Evolutionary conservation across 2,113 vertebrate species (phyloP), one percentile per base, ranked within the genome.

Genomic region (Myiopsitta monachus): DNA sequence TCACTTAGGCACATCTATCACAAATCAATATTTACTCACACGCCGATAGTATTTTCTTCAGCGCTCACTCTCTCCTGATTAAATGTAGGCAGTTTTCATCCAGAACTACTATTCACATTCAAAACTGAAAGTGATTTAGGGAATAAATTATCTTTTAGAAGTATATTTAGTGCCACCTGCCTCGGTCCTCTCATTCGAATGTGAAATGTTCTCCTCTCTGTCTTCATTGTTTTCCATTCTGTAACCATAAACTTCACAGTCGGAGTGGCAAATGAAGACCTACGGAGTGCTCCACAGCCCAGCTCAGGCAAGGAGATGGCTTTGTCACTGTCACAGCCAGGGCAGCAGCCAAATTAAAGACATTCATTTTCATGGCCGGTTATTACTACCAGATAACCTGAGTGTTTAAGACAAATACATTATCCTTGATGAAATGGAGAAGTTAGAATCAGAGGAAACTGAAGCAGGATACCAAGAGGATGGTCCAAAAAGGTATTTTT

Each of bases 1-100:
- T 81, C 72, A 62, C 39, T 92, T 66, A 66, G 1, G 54, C 33
- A 80, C 14, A 68, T 31, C 63, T 68, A 66, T 55, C 62, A 63
- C 44, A 90, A 92, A 94, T 78, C 91, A 87, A 51, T 88, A 91
- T 95, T 96, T 90, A 64, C 41, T n/a, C 63, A 24, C 70, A 61
- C 10, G 7, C 46, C 68, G 51, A 63, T 3, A 59, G 49, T 30
- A 67, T 88, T 91, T 72, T 77, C 81, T 64, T 74, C 73, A 87
- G 24, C 5, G 4, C 46, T 68, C 46, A 8, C 66, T 84, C 91
- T 26, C 36, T 24, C 67, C 59, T 68, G 7, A 82, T 79, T 55
- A 88, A 90, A 92, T 36, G 10, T 41, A 73, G 31, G 46, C 75
- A 28, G 55, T 84, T 88, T 54, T 26, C 38, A 78, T 36, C 55